Conservation (phyloP, 1,140 invertebrate genomes). For the Diorhabda sublineata region DNA sequence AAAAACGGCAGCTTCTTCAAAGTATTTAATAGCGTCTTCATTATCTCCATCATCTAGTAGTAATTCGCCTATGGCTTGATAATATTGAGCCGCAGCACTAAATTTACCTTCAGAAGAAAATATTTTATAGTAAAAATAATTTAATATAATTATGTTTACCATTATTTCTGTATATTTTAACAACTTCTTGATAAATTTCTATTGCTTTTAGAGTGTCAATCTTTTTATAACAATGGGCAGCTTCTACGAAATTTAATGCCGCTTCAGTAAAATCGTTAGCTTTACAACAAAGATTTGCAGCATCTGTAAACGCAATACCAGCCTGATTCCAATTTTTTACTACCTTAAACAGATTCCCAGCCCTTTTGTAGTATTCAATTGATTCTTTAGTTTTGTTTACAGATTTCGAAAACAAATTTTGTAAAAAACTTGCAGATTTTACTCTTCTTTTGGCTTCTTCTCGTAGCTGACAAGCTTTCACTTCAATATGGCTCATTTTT, state of each 20-base stretch:
- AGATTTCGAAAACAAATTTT: slow-evolving; percentile 79
- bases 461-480: slow-evolving; percentile 85
- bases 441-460: slow-evolving; percentile 88
- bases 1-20: slow-evolving; percentile 95
- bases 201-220: slow-evolving; percentile 87
- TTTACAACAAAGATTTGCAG: slow-evolving; percentile 81
- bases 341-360: slow-evolving; percentile 97
- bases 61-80: slow-evolving; percentile 94
- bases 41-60: slow-evolving; percentile 92
- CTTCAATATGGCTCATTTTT: slow-evolving; percentile 82
- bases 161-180: slow-evolving; percentile 98
- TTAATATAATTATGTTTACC: slow-evolving; percentile 50
- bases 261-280: slow-evolving; percentile 86
- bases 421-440: slow-evolving; percentile 79
- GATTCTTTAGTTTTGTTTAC: slow-evolving; percentile 68
- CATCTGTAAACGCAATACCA: slow-evolving; percentile 88
- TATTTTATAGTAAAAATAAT: background rate
- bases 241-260: slow-evolving; percentile 89
- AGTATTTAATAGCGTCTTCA: slow-evolving; percentile 85
- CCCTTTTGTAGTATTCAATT: slow-evolving; percentile 90
- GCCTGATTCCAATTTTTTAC: slow-evolving; percentile 94
- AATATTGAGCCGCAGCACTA: slow-evolving; percentile 94
- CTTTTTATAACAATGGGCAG: slow-evolving; percentile 96
- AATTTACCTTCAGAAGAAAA: slow-evolving; percentile 58
- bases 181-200: slow-evolving; percentile 84